Percentiles rank a stretch among this genome's conserved stretches.
These are phyloP conservation scores for Lasioglossum villosulum DNA, from an alignment of 2,888 invertebrate species.

Conservation along the genomic window DNA sequence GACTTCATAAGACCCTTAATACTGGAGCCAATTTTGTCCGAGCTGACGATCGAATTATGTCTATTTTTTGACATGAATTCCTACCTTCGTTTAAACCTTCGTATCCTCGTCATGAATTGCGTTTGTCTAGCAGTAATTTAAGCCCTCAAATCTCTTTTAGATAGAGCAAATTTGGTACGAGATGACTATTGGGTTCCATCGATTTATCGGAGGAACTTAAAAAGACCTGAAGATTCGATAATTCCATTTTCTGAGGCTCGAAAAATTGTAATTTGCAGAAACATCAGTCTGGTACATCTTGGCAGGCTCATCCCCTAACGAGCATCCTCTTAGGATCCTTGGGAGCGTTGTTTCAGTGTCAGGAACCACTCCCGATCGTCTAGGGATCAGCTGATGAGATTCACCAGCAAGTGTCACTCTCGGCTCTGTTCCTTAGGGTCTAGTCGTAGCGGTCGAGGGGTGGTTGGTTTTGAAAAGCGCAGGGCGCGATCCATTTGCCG, in stretches of 20 bases:
- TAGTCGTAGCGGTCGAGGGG: background rate
- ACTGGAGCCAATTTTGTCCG: no score
- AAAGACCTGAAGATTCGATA: background rate
- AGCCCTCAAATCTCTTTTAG: background rate
- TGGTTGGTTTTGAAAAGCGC: background rate
- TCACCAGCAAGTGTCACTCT: slow-evolving; percentile 3
- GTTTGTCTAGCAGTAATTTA: background rate
- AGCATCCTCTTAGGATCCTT: background rate
- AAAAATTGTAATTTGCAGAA: background rate
- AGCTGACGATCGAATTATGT: no score
- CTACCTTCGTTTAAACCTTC: no score
- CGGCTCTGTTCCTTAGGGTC: background rate
- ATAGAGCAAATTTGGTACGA: background rate
- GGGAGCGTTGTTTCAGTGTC: slow-evolving; percentile 1
- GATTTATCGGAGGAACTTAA: background rate
- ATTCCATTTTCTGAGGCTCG: background rate
- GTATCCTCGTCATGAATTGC: background rate
- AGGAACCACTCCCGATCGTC: background rate
- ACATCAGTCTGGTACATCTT: background rate
- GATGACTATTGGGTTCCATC: background rate
- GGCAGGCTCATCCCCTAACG: background rate
- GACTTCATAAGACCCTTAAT: no score
- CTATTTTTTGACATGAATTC: no score
- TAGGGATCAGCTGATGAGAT: background rate
- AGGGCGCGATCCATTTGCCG: slow-evolving; percentile 33